Evolutionary conservation across 2,888 invertebrate genomes (phyloP), one percentile per base, ranked within the genome.

Genomic region (Scaptomyza cyrtandrae): DNA sequence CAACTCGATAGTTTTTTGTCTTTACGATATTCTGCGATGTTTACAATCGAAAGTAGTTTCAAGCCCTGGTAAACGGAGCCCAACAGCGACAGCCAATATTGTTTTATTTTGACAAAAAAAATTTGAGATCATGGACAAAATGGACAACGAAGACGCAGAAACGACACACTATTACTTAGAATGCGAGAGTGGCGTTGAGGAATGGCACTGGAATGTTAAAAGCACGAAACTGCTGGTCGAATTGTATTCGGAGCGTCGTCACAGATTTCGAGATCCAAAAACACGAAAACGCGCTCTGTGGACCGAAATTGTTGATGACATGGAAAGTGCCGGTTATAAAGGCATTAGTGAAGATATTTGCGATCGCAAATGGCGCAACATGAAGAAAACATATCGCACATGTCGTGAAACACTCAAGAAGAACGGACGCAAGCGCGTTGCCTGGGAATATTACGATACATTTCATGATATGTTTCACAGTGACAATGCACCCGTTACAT

Each of bases 331-430:
- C 10, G 80, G 83, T 11, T 75, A 60, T 14, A 82, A 79, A 24
- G 80, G 76, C 11, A 79, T 79, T 6, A 72, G 66, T 9, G 69
- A 69, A 19, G 79, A 79, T 13, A 79, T 82, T 31, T 79, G 79
- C 16, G 79, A 79, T 67, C 72, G 83, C 13, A 79, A 82, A 33
- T 79, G 71, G 76, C 83, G 79, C 13, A 79, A 79, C 19, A 79
- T 79, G 83, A 82, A 82, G 31, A 79, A 79, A 43, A 79, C 78
- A 2, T 78, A 82, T 33, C 75, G 78, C 9, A 82, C 75, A 6
- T 82, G 79, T 7, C 67, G 75, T 0, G 78, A 81, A 9, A 53
- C 82, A 0, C 39, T 82, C 2, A 50, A 44, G 1, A 75, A 71
- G 9, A 75, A 61, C 6, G 71, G 75, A 14, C 82, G 78, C 16